Base-by-base conservation (phyloP, 2,113 vertebrate genomes). In the Neofelis nebulosa region DNA sequence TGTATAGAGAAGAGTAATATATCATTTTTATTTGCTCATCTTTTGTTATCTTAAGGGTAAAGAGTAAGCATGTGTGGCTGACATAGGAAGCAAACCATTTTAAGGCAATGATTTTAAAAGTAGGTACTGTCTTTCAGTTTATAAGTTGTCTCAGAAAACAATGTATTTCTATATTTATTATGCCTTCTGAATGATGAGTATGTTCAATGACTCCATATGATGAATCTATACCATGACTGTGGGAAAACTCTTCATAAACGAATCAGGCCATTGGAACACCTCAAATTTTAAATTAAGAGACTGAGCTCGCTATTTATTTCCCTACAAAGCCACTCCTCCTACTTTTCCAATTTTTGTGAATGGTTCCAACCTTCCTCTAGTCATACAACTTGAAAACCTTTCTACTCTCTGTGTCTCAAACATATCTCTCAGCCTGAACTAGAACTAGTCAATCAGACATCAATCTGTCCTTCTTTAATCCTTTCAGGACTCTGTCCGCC, bases 51-150 rank as follows among this genome's bases (percentile, higher is more conserved):
- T 74, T 95, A 48, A 52, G 7, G 2, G 27, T 73, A 93, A 87
- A 94, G 15, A 73, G 29, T 55, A 48, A 84, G 48, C 27, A 29
- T 48, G 5, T 91, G 2, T 50, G 16, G 2, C 36, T 65, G 33
- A 85, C 65, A 65, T 25, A n/a, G 45, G n/a, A 36, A 36, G 23
- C 48, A 79, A 97, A 80, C 25, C 55, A 95, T 87, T 80, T 96
- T 78, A 89, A 21, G 21, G 6, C 45, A 82, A 80, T 69, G 14
- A 69, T 71, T 79, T 95, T 69, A 80, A 65, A 96, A 92, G 69
- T 31, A 94, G 4, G 5, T 81, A 23, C 18, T 95, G 3, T 69
- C 23, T 90, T 92, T 96, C 48, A 61, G 45, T 74, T 41, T 87
- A 55, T 52, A 89, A 48, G 19, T 45, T 63, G 14, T 52, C 23